phyloP scores from a whole-genome alignment of 2,888 invertebrate genomes.

The Ophion costatus region DNA sequence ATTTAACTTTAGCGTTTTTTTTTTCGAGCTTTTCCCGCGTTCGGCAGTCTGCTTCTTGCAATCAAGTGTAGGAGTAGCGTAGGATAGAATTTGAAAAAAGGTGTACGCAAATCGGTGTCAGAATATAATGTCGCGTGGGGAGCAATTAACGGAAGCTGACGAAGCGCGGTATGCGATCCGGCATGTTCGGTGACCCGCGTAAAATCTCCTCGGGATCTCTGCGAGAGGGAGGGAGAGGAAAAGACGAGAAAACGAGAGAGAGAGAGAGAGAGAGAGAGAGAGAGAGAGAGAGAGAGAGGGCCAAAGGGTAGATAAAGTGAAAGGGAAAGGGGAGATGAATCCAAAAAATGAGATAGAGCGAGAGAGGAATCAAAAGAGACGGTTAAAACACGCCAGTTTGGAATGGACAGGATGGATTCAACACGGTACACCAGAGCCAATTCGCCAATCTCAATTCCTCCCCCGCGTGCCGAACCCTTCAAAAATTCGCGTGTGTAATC shows the following conservation, averaged over 20 bases:
- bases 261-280: slow-evolving; percentile 11
- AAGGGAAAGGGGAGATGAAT: no score
- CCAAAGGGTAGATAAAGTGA: neutral
- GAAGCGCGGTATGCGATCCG: slow-evolving; percentile 62
- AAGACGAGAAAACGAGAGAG: neutral
- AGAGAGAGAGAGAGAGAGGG: no score
- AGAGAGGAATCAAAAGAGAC: neutral
- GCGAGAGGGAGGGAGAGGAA: neutral
- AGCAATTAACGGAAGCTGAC: slow-evolving; percentile 64
- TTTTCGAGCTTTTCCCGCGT: neutral
- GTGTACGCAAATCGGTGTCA: slow-evolving; percentile 10
- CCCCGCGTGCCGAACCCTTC: neutral
- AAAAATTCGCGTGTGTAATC: slow-evolving; percentile 44
- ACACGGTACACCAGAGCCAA: slow-evolving; percentile 53
- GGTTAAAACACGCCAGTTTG: neutral
- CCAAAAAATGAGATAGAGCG: neutral
- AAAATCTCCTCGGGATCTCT: slow-evolving; percentile 30
- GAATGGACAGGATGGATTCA: slow-evolving; percentile 47
- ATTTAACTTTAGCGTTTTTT: neutral
- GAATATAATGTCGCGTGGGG: slow-evolving; percentile 57
- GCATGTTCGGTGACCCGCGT: slow-evolving; percentile 64
- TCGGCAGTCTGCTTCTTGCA: neutral
- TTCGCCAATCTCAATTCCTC: slow-evolving; percentile 42
- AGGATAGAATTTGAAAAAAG: neutral
- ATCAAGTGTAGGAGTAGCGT: neutral